Percentiles rank a stretch among this genome's conserved stretches.
Conservation (phyloP, 2,113 vertebrate genomes). For the Bos javanicus region DNA sequence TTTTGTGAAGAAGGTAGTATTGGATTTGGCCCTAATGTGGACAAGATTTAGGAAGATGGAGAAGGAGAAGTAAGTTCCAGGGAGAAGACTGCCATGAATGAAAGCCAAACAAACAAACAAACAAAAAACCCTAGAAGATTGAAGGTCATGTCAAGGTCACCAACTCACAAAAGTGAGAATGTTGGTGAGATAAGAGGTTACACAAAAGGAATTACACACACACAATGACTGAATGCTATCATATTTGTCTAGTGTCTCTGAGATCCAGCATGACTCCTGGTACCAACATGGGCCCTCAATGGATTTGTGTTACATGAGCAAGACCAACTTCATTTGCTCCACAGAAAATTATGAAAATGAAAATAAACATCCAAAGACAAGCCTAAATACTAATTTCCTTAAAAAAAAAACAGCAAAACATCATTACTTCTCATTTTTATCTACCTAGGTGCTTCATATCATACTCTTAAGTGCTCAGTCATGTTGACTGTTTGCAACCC, state of each 20-base stretch:
- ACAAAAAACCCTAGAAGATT: background rate
- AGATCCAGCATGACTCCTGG: background rate
- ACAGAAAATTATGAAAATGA: background rate
- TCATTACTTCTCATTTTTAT: background rate
- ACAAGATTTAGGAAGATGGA: background rate
- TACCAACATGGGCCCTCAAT: background rate
- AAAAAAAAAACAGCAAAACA: background rate
- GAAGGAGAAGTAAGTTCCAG: background rate
- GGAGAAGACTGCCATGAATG: background rate
- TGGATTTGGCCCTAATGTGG: background rate
- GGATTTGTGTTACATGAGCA: background rate
- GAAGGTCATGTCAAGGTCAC: background rate
- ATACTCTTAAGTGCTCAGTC: background rate
- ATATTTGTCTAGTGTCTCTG: background rate
- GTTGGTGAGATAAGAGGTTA: background rate
- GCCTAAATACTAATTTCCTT: background rate
- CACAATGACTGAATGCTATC: no score
- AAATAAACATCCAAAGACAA: background rate
- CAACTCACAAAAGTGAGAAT: background rate
- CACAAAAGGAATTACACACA: background rate
- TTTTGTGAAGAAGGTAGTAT: background rate
- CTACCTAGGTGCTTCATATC: background rate
- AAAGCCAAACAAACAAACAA: background rate
- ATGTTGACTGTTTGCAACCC: background rate
- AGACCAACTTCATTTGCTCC: background rate